These are phyloP conservation scores for Triplophysa dalaica DNA, from an alignment of 2,113 vertebrate species.

Conservation along the genomic window DNA sequence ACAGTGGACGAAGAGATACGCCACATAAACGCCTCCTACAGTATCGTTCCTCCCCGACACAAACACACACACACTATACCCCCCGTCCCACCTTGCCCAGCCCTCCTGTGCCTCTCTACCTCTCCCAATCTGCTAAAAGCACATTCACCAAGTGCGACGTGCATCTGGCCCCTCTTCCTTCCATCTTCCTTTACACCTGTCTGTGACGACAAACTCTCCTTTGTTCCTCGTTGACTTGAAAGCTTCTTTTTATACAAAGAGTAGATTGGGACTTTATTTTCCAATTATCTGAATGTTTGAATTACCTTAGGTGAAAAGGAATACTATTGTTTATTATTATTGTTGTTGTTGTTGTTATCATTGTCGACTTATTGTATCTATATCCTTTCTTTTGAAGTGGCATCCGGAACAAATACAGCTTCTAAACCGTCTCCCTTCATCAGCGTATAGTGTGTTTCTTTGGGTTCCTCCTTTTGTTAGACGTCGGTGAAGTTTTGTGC, in stretches of 20 bases:
- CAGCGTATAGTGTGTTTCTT: slow-evolving; percentile 73
- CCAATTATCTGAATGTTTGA: slow-evolving; percentile 82
- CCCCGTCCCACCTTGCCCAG: slow-evolving; percentile 29
- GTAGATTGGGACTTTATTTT: slow-evolving; percentile 74
- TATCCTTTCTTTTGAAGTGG: slow-evolving; percentile 70
- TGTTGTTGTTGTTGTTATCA: slow-evolving; percentile 74
- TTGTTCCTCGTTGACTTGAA: slow-evolving; percentile 65
- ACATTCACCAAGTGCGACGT: slow-evolving; percentile 97
- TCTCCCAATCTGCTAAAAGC: slow-evolving; percentile 87
- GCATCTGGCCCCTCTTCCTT: slow-evolving; percentile 70
- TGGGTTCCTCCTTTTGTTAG: slow-evolving; percentile 82
- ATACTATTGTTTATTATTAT: slow-evolving; percentile 40
- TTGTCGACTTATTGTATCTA: slow-evolving; percentile 83
- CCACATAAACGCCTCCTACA: slow-evolving; percentile 72
- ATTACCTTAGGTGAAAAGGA: slow-evolving; percentile 81
- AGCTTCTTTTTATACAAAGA: slow-evolving; percentile 65
- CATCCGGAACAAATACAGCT: slow-evolving; percentile 82
- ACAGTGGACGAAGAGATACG: slow-evolving; percentile 92
- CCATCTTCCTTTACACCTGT: slow-evolving; percentile 77
- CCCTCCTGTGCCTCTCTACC: slow-evolving; percentile 66
- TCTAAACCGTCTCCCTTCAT: slow-evolving; percentile 56
- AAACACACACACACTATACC: slow-evolving; percentile 31
- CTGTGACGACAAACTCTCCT: slow-evolving; percentile 74
- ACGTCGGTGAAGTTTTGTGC: slow-evolving; percentile 89
- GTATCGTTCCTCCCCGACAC: slow-evolving; percentile 6